phyloP scores from a whole-genome alignment of 1,140 invertebrate species.

The Leptinotarsa defecta region DNA sequence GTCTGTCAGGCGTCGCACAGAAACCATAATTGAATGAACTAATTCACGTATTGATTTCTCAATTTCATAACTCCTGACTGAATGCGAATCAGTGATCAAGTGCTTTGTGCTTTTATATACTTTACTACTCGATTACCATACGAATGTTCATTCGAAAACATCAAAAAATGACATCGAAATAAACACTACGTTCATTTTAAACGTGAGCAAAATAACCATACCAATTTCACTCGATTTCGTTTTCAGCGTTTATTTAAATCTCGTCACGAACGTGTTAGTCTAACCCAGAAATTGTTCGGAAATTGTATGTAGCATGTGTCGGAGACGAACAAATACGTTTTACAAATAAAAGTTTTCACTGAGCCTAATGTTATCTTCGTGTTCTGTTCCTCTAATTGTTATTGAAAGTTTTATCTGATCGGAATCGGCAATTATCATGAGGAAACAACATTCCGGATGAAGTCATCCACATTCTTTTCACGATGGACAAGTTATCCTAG shows the following conservation, averaged over 20 bases:
- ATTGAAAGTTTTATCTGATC: not conserved
- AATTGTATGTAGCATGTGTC: not conserved
- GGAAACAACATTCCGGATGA: not conserved
- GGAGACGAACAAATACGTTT: not conserved
- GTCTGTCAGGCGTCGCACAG: too few relatives aligned
- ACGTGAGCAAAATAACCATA: not conserved
- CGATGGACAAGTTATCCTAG: not conserved
- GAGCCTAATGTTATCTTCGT: not conserved
- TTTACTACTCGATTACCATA: not conserved
- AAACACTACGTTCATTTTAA: not conserved
- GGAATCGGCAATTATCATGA: not conserved
- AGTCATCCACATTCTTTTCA: not conserved
- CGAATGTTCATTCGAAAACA: not conserved
- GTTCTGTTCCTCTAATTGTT: not conserved
- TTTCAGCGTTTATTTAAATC: not conserved
- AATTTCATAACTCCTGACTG: not conserved
- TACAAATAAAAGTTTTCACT: constrained; percentile 4
- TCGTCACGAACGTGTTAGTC: not conserved
- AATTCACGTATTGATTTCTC: not conserved
- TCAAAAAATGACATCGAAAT: not conserved
- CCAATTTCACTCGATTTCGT: constrained; percentile 1
- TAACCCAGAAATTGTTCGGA: not conserved
- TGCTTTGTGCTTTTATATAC: not conserved
- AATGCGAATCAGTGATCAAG: not conserved
- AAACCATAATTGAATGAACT: too few relatives aligned